Conservation (phyloP, 1,140 invertebrate genomes). For the Drosophila nannoptera region DNA sequence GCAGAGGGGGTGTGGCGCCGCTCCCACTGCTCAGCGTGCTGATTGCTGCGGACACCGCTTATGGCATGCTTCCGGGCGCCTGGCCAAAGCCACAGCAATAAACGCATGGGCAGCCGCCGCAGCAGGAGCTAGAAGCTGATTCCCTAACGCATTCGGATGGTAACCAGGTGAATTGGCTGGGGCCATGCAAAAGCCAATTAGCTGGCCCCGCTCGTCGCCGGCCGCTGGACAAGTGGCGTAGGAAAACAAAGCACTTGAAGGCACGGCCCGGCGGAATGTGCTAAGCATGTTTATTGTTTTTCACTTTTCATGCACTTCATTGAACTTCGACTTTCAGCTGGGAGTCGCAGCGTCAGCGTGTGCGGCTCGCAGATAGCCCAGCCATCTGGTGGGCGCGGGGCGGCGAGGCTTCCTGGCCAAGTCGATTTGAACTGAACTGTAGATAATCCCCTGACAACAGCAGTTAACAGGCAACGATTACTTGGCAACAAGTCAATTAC, state of each 20-base stretch:
- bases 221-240: constrained; percentile 9
- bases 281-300: constrained; percentile 73
- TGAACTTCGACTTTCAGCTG: constrained; percentile 38
- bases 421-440: constrained; percentile 72
- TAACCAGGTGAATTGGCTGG: constrained; percentile 43
- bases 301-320: constrained; percentile 66
- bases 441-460: constrained; percentile 77
- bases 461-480: constrained; percentile 77
- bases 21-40: constrained; percentile 46
- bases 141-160: constrained; percentile 21
- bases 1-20: background rate
- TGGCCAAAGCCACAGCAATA: constrained; percentile 42
- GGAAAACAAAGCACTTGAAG: constrained; percentile 49
- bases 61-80: constrained; percentile 59
- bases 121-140: constrained; percentile 7
- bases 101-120: constrained; percentile 16
- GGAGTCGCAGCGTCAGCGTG: background rate
- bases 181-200: constrained; percentile 51
- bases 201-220: constrained; percentile 20
- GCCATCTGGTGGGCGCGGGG: background rate
- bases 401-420: constrained; percentile 8
- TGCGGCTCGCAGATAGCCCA: constrained; percentile 21
- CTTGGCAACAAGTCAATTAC: constrained; percentile 77
- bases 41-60: constrained; percentile 66
- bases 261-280: constrained; percentile 16